Evolutionary conservation across 2,888 invertebrate species (phyloP).

Genomic region (Muschampia plurimacula): DNA sequence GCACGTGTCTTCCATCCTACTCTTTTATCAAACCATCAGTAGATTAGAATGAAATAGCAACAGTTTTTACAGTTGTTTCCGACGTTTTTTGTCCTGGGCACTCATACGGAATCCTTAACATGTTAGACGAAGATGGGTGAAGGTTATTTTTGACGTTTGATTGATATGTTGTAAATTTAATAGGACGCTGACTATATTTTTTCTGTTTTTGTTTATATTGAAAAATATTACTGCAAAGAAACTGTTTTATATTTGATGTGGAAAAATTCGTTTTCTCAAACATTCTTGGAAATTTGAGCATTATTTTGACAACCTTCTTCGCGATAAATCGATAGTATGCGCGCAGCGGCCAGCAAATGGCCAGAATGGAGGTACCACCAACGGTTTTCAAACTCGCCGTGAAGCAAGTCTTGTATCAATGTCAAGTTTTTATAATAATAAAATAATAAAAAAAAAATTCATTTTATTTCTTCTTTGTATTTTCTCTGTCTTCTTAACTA

Average conservation of each 20-base stretch:
- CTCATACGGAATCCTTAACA: background rate
- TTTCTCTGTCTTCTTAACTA: too few species aligned
- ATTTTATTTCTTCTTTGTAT: too few species aligned
- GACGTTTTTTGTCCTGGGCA: background rate
- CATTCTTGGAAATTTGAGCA: too few species aligned
- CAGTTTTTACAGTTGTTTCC: background rate
- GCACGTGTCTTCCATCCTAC: constrained; percentile 26
- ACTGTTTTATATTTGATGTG: background rate
- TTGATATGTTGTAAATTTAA: constrained; percentile 4
- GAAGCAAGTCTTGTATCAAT: too few species aligned
- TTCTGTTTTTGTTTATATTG: constrained; percentile 3
- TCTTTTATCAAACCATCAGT: background rate
- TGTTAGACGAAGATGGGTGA: background rate
- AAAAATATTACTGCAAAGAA: background rate
- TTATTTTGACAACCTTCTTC: too few species aligned
- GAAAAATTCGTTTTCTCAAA: background rate
- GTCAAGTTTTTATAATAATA: too few species aligned
- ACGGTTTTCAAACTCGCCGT: too few species aligned
- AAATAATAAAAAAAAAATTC: too few species aligned
- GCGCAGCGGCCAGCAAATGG: too few species aligned
- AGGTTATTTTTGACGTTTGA: constrained; percentile 17
- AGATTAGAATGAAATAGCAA: background rate
- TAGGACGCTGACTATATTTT: background rate
- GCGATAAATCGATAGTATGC: too few species aligned
- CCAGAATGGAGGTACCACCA: too few species aligned